Percentiles rank a stretch among this genome's conserved stretches.
Evolutionary conservation across 2,888 invertebrate genomes (phyloP).

Genomic region (Diaprepes abbreviatus): DNA sequence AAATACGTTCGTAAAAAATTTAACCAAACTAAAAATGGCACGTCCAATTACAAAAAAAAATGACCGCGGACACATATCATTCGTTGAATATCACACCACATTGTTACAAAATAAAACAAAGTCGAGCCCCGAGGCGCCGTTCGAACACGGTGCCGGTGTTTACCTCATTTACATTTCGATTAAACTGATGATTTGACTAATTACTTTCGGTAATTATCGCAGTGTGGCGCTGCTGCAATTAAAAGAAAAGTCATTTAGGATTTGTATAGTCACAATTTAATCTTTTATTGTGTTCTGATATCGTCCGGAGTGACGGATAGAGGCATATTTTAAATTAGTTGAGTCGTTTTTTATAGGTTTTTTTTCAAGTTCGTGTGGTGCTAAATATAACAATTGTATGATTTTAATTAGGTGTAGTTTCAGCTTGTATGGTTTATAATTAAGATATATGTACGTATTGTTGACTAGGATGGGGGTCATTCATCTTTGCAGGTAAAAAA

Average conservation of each 20-base stretch:
- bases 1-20: too few species aligned
- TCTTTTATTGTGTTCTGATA: constrained; percentile 27
- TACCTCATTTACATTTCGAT: constrained; percentile 42
- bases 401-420: constrained; percentile 2
- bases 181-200: constrained; percentile 44
- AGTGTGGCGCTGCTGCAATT: constrained; percentile 43
- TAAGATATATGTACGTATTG: constrained; percentile 8
- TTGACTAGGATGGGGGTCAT: not conserved
- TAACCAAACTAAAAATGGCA: too few species aligned
- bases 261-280: constrained; percentile 38
- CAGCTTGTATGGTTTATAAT: constrained; percentile 1
- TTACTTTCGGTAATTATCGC: constrained; percentile 44
- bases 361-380: not conserved
- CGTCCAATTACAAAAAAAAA: not conserved
- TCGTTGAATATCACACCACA: constrained; percentile 5
- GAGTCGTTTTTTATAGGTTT: not conserved
- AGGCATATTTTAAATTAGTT: constrained; percentile 36
- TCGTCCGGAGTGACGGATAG: constrained; percentile 31
- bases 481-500: too few species aligned
- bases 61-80: not conserved
- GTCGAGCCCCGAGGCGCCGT: not conserved
- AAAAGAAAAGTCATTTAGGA: constrained; percentile 42
- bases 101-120: constrained; percentile 30
- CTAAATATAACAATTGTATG: constrained; percentile 15
- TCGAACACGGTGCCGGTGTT: constrained; percentile 20